Evolutionary conservation across 2,888 invertebrate species (phyloP).

Genomic region (Stenodera caucasica): DNA sequence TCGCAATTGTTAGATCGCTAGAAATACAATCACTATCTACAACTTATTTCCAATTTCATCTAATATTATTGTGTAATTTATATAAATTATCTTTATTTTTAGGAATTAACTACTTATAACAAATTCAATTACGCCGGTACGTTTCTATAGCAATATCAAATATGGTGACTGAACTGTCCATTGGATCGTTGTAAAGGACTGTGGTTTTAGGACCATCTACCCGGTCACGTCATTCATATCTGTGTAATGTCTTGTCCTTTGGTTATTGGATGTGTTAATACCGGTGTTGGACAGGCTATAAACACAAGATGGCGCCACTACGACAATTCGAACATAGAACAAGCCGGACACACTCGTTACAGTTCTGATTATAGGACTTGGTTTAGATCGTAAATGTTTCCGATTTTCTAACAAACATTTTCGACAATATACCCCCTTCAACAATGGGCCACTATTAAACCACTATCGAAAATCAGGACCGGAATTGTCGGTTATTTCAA

Average conservation of each 20-base stretch:
- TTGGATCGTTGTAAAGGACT: constrained; percentile 33
- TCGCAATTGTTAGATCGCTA: constrained; percentile 24
- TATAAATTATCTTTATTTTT: too few species aligned
- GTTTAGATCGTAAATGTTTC: constrained; percentile 25
- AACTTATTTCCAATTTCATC: not conserved
- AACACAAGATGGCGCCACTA: constrained; percentile 53
- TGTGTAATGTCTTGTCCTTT: constrained; percentile 55
- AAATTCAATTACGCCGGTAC: not conserved
- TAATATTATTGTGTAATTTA: too few species aligned
- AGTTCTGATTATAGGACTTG: constrained; percentile 49
- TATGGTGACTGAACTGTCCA: not conserved
- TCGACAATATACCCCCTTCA: constrained; percentile 15
- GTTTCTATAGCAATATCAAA: too few species aligned
- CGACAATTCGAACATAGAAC: constrained; percentile 30
- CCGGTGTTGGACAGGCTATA: constrained; percentile 55
- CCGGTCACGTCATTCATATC: constrained; percentile 58
- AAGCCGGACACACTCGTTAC: constrained; percentile 52
- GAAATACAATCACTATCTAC: constrained; percentile 24
- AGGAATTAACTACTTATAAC: not conserved
- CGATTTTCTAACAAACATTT: constrained; percentile 19
- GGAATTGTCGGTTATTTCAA: constrained; percentile 1
- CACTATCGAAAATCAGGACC: not conserved
- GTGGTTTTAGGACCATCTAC: constrained; percentile 33
- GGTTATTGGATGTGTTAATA: constrained; percentile 58
- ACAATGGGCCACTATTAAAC: not conserved